phyloP scores from a whole-genome alignment of 2,797 vertebrate genomes.

The Toxotes lorentzi region DNA sequence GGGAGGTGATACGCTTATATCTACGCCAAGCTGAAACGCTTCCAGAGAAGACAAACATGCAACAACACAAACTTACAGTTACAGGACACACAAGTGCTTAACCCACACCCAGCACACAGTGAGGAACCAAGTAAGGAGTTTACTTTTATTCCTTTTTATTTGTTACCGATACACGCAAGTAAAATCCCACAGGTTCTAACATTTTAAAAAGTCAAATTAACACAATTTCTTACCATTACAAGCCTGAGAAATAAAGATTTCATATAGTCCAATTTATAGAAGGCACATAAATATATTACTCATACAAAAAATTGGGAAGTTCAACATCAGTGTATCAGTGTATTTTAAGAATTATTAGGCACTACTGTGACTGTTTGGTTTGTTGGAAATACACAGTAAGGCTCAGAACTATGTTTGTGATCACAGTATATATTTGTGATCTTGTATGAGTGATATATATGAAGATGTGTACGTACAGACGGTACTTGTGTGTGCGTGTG shows the following conservation, averaged over 20 bases:
- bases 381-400: neutral
- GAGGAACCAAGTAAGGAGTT: conserved; percentile 28
- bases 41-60: conserved; percentile 37
- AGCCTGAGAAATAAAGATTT: conserved; percentile 13
- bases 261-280: neutral
- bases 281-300: conserved; percentile 26
- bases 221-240: conserved; percentile 21
- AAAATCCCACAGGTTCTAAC: conserved; percentile 5
- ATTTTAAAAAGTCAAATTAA: conserved; percentile 21
- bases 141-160: conserved; percentile 44
- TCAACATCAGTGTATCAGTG: too few relatives aligned
- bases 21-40: conserved; percentile 36
- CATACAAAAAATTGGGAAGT: too few relatives aligned
- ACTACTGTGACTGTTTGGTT: neutral
- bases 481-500: neutral
- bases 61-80: conserved; percentile 33
- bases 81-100: conserved; percentile 10
- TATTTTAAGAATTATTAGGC: neutral
- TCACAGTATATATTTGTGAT: neutral
- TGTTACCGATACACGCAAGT: conserved; percentile 31
- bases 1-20: conserved; percentile 46
- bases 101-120: conserved; percentile 9
- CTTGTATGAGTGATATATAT: neutral
- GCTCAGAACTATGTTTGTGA: neutral
- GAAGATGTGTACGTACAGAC: neutral